phyloP scores from a whole-genome alignment of 2,888 invertebrate genomes.

The Atethmia centrago region DNA sequence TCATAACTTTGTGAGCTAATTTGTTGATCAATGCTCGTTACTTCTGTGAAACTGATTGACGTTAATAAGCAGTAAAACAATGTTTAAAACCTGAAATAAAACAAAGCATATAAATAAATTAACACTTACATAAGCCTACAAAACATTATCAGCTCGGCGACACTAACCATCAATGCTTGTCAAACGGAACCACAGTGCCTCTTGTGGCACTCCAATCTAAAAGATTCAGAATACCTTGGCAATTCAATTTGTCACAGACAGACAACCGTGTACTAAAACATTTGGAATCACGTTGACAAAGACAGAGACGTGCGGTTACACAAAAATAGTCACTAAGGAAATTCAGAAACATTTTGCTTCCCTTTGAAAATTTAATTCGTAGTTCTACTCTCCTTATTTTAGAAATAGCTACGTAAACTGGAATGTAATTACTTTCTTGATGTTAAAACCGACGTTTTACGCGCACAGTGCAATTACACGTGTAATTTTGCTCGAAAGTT shows the following conservation, averaged over 20 bases:
- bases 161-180: conserved; percentile 31
- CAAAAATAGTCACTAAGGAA: not conserved
- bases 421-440: not conserved
- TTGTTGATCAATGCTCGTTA: too few relatives aligned
- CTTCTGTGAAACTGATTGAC: not conserved
- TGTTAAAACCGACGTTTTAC: not conserved
- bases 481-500: conserved; percentile 20
- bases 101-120: conserved; percentile 4
- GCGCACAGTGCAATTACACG: conserved; percentile 5
- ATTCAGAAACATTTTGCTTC: conserved; percentile 1
- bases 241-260: conserved; percentile 42
- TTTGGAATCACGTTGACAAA: conserved; percentile 12
- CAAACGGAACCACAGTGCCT: not conserved
- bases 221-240: conserved; percentile 4
- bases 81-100: not conserved
- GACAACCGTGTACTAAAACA: not conserved
- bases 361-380: not conserved
- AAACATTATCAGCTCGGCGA: conserved; percentile 12
- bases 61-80: not conserved
- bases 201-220: not conserved
- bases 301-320: conserved; percentile 4
- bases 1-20: not conserved
- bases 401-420: not conserved
- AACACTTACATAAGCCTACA: not conserved
- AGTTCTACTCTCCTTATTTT: not conserved